A percentile compares a stretch with the other conserved stretches of the same genome.
These are phyloP conservation scores for Nixonia krombeini DNA, from an alignment of 1,140 invertebrate species.

Conservation along the genomic window DNA sequence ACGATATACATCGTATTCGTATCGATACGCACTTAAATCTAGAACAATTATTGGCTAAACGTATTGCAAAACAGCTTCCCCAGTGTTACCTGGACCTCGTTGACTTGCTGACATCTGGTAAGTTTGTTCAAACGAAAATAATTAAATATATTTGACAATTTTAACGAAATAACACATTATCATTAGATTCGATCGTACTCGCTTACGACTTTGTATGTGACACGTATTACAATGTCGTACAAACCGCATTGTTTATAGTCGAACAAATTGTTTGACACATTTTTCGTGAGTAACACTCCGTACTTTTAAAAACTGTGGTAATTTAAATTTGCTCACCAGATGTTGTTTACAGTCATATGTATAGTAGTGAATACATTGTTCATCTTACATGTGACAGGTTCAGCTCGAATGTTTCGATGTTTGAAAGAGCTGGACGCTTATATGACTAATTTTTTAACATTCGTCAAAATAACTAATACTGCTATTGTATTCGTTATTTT, in stretches of 20 bases:
- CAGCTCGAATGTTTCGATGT: conserved; percentile 24
- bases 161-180: too few species aligned
- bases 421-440: not conserved
- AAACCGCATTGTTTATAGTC: too few species aligned
- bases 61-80: conserved; percentile 37
- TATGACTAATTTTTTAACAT: too few species aligned
- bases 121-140: conserved; percentile 12
- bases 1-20: conserved; percentile 45
- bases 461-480: too few species aligned
- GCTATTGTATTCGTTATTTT: too few species aligned
- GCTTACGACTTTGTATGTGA: too few species aligned
- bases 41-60: conserved; percentile 50
- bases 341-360: not conserved
- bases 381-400: conserved; percentile 25
- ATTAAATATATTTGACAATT: too few species aligned
- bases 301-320: too few species aligned
- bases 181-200: too few species aligned
- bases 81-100: conserved; percentile 35
- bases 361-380: not conserved
- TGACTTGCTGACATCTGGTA: conserved; percentile 14
- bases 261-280: too few species aligned
- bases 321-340: not conserved
- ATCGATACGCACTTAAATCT: conserved; percentile 45
- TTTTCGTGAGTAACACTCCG: too few species aligned
- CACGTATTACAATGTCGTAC: too few species aligned